Percentiles rank a stretch among this genome's conserved stretches.
Conservation (phyloP, 1,140 invertebrate genomes). For the Agrypnia vestita region DNA sequence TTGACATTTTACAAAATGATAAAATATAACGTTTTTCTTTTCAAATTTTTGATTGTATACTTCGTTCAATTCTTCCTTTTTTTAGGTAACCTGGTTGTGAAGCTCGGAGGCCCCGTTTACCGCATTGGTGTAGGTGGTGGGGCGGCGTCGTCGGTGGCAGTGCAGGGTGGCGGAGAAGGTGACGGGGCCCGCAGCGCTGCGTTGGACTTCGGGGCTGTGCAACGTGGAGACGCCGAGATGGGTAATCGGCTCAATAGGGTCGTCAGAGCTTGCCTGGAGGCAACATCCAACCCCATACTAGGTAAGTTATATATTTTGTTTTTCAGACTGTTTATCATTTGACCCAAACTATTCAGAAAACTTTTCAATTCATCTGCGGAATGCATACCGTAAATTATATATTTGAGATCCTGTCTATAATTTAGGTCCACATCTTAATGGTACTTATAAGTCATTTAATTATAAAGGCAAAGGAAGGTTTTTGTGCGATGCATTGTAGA, state of each 20-base stretch:
- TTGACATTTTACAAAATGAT: background rate
- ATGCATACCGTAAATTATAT: too few species aligned
- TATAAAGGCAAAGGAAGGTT: too few species aligned
- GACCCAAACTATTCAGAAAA: too few species aligned
- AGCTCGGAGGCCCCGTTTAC: conserved; percentile 97
- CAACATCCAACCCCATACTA: conserved; percentile 89
- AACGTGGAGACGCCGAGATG: conserved; percentile 98
- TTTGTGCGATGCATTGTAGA: too few species aligned
- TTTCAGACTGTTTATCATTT: too few species aligned
- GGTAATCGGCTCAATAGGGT: conserved; percentile 97
- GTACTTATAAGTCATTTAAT: too few species aligned
- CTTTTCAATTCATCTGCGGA: too few species aligned
- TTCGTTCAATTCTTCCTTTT: conserved; percentile 26
- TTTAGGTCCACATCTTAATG: too few species aligned
- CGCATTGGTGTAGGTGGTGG: conserved; percentile 98
- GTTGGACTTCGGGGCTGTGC: conserved; percentile 96
- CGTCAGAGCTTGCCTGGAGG: conserved; percentile 93
- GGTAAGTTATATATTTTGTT: conserved; percentile 70
- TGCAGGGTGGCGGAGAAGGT: conserved; percentile 75
- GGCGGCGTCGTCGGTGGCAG: conserved; percentile 95
- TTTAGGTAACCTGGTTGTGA: conserved; percentile 88
- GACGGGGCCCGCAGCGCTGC: conserved; percentile 89
- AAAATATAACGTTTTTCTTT: background rate
- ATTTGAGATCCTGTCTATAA: too few species aligned
- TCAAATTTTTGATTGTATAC: too few species aligned